Evolutionary conservation across 2,113 vertebrate species (phyloP).

Genomic region (Circaetus cinerascens): DNA sequence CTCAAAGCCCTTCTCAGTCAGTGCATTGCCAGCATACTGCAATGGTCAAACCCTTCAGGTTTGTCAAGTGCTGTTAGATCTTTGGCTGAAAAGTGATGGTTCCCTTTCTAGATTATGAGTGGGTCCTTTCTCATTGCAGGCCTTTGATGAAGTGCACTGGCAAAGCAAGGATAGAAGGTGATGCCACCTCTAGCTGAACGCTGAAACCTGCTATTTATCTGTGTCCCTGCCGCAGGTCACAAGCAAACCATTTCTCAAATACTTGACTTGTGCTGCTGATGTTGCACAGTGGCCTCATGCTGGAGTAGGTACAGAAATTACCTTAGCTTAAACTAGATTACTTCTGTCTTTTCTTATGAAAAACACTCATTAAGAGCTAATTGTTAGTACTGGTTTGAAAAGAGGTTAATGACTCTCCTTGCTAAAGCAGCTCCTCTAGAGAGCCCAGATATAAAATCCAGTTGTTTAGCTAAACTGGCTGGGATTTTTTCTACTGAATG

Average conservation of each 20-base stretch:
- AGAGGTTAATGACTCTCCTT: neutral
- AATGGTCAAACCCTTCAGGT: neutral
- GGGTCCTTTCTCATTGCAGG: neutral
- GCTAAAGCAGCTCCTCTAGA: neutral
- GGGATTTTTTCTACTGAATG: neutral
- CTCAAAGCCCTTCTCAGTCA: neutral
- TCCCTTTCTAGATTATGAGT: neutral
- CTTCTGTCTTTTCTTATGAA: neutral
- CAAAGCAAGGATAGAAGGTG: neutral
- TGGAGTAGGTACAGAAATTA: neutral
- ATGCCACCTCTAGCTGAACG: neutral
- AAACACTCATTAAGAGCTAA: neutral
- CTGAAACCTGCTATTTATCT: neutral
- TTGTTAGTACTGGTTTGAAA: neutral
- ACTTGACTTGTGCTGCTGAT: neutral
- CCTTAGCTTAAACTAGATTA: neutral
- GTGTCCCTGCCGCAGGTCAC: neutral
- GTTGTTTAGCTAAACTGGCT: neutral
- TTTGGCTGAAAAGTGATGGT: neutral
- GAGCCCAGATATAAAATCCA: neutral
- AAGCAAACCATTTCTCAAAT: neutral
- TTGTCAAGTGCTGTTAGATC: neutral
- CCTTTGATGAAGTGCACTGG: neutral
- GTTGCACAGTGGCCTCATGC: neutral
- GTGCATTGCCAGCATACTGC: rapidly evolving